Percentiles rank a stretch among this genome's conserved stretches.
phyloP scores from a whole-genome alignment of 2,113 vertebrate species.

The Oplegnathus fasciatus region DNA sequence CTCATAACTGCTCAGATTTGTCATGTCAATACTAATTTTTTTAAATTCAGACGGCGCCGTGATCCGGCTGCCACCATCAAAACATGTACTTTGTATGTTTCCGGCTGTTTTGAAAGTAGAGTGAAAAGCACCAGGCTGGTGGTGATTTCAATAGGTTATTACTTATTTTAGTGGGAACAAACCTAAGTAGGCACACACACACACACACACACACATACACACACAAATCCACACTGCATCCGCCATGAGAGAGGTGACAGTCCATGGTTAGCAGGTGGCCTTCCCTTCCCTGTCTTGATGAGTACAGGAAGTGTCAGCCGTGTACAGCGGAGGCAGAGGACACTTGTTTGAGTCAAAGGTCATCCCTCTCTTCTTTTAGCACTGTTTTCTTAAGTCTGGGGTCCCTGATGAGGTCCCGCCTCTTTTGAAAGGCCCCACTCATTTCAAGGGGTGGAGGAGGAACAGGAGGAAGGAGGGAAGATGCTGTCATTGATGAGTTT shows the following conservation, averaged over 20 bases:
- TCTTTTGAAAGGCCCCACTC: conserved; percentile 35
- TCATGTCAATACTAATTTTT: conserved; percentile 72
- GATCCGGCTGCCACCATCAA: conserved; percentile 65
- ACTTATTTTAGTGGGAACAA: conserved; percentile 57
- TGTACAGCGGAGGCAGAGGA: conserved; percentile 64
- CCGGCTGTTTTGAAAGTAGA: conserved; percentile 39
- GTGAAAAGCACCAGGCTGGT: conserved; percentile 37
- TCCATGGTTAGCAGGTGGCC: conserved; percentile 66
- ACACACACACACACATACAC: conserved; percentile 12
- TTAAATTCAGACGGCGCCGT: conserved; percentile 55
- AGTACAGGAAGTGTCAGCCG: conserved; percentile 75
- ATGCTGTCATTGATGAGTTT: conserved; percentile 51
- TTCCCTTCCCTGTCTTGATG: conserved; percentile 63
- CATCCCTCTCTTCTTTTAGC: conserved; percentile 43
- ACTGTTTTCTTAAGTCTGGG: conserved; percentile 74
- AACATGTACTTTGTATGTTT: conserved; percentile 66
- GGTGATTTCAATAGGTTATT: conserved; percentile 57
- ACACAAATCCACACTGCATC: conserved; percentile 7
- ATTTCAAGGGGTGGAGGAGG: conserved; percentile 46
- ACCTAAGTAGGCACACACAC: conserved; percentile 35
- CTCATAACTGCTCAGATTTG: conserved; percentile 75
- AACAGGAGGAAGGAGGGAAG: conserved; percentile 64
- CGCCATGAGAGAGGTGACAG: conserved; percentile 47
- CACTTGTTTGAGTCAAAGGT: conserved; percentile 72
- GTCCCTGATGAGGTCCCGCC: conserved; percentile 57